phyloP scores from a whole-genome alignment of 2,113 vertebrate species.

The Progne subis region DNA sequence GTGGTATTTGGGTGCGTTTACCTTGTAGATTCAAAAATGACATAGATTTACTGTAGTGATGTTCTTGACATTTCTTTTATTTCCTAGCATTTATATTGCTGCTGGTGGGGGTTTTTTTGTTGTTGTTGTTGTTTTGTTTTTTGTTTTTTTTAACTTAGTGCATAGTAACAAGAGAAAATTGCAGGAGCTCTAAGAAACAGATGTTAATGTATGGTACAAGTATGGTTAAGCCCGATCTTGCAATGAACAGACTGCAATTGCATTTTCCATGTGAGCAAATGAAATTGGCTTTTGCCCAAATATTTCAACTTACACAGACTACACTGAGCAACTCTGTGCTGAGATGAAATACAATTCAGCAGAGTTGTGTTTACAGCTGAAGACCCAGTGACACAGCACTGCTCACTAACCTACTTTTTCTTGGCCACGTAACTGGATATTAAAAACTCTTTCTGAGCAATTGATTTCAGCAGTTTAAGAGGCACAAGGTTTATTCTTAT shows the following conservation, averaged over 20 bases:
- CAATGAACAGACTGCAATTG: neutral
- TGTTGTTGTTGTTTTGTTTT: no score
- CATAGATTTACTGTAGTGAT: neutral
- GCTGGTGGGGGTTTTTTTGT: no score
- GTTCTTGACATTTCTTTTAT: no score
- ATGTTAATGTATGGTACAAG: neutral
- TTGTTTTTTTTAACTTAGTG: neutral
- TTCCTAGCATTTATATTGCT: no score
- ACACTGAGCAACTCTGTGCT: neutral
- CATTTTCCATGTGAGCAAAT: neutral
- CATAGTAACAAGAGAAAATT: neutral
- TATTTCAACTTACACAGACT: neutral
- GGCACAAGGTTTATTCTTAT: neutral
- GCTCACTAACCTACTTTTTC: neutral
- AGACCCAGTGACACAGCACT: neutral
- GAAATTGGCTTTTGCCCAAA: neutral
- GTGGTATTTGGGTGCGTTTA: neutral
- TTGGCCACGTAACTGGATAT: neutral
- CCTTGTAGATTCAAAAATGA: neutral
- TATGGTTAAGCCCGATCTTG: rapidly evolving
- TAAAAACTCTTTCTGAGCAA: neutral
- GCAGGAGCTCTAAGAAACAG: neutral
- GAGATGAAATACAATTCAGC: neutral
- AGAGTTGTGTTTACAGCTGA: neutral
- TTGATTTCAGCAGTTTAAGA: neutral